phyloP scores from a whole-genome alignment of 1,140 invertebrate genomes.

The Kradibia gibbosae region DNA sequence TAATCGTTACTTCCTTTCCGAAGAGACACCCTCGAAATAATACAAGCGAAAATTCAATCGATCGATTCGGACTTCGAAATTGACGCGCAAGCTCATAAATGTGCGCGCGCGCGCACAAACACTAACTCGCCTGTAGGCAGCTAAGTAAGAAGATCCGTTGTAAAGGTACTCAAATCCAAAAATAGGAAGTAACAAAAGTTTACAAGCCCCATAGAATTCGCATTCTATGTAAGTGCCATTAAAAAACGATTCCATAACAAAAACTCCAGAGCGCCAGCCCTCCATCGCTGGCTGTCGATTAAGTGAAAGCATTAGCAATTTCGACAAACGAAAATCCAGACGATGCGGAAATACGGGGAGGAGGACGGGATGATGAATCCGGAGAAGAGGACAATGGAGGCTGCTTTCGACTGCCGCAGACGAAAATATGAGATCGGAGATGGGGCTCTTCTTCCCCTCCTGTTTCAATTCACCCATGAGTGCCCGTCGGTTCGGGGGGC shows the following conservation, averaged over 20 bases:
- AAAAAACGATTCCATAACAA: background rate
- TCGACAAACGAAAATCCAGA: background rate
- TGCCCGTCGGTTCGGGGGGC: too few species aligned
- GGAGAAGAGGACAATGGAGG: conserved; percentile 19
- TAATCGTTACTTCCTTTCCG: too few species aligned
- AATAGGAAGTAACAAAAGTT: background rate
- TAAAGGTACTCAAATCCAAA: background rate
- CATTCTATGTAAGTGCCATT: background rate
- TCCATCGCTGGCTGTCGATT: conserved; percentile 8
- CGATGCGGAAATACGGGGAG: background rate
- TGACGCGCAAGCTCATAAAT: too few species aligned
- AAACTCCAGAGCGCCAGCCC: background rate
- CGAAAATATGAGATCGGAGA: too few species aligned
- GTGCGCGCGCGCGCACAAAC: too few species aligned
- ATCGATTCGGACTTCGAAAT: too few species aligned
- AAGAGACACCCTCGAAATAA: too few species aligned
- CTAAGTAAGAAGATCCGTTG: too few species aligned
- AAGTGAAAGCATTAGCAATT: conserved; percentile 37
- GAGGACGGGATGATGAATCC: background rate
- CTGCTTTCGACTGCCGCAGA: background rate
- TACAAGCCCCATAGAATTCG: background rate
- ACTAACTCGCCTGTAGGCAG: too few species aligned
- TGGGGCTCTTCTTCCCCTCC: too few species aligned
- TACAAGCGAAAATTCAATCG: too few species aligned
- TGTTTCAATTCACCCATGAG: too few species aligned